phyloP scores from a whole-genome alignment of 2,113 vertebrate species.

The Rhabdomys dilectus region DNA sequence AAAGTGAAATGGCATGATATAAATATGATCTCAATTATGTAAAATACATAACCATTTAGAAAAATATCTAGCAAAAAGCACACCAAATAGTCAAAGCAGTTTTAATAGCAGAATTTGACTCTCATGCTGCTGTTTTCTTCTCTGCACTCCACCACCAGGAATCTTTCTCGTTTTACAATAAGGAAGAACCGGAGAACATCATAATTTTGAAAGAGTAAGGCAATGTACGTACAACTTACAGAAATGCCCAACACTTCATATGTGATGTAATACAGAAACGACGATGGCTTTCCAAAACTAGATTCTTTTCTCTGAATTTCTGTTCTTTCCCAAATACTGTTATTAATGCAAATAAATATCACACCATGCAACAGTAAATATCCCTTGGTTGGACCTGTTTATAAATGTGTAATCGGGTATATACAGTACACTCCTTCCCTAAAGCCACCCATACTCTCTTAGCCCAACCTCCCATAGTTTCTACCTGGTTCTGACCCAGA shows the following conservation, averaged over 20 bases:
- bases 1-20: slow-evolving; percentile 51
- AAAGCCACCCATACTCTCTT: too few relatives aligned
- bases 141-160: background rate
- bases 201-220: slow-evolving; percentile 33
- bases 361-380: slow-evolving; percentile 7
- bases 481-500: background rate
- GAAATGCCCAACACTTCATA: slow-evolving; percentile 27
- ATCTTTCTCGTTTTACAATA: background rate
- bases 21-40: slow-evolving; percentile 48
- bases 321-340: background rate
- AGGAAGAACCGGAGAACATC: slow-evolving; percentile 36
- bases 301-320: slow-evolving; percentile 51
- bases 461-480: accelerated
- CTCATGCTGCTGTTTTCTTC: background rate
- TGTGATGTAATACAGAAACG: slow-evolving; percentile 34
- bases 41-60: slow-evolving; percentile 45
- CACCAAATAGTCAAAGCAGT: slow-evolving; percentile 42
- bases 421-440: background rate
- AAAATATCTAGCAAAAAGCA: slow-evolving; percentile 49
- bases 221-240: slow-evolving; percentile 7
- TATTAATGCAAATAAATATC: slow-evolving; percentile 40
- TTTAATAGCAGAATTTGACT: slow-evolving; percentile 14
- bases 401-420: background rate
- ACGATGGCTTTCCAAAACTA: slow-evolving; percentile 29
- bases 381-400: background rate